Evolutionary conservation across 2,888 invertebrate genomes (phyloP).

Genomic region (Aphodius sticticus): DNA sequence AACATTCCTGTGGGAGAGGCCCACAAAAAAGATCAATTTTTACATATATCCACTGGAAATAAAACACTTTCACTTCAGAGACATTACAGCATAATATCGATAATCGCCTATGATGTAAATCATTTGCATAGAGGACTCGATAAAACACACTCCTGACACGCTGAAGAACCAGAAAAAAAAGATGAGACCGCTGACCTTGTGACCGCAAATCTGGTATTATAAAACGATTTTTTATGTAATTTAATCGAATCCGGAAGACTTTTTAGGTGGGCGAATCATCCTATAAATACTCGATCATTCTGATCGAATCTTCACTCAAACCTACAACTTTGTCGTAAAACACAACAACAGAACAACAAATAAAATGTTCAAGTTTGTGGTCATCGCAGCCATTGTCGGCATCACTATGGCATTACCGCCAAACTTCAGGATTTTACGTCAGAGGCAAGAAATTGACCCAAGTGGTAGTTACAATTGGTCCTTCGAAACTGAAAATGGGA

Average conservation of each 20-base stretch:
- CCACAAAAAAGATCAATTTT: neutral
- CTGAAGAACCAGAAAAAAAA: neutral
- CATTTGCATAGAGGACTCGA: neutral
- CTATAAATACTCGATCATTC: neutral
- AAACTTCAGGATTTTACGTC: conserved; percentile 24
- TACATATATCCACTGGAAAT: neutral
- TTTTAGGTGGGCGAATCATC: conserved; percentile 4
- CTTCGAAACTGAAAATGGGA: conserved; percentile 34
- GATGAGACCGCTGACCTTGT: neutral
- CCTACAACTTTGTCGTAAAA: neutral
- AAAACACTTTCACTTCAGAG: neutral
- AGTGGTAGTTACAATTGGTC: conserved; percentile 34
- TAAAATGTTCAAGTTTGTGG: conserved; percentile 20
- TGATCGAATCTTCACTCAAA: neutral
- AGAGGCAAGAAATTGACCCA: conserved; percentile 34
- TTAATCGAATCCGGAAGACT: conserved; percentile 19
- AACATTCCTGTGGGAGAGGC: neutral
- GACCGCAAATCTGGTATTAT: conserved; percentile 4
- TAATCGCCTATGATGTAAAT: conserved; percentile 4
- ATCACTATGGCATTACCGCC: conserved; percentile 10
- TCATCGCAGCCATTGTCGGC: conserved; percentile 16
- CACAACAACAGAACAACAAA: neutral
- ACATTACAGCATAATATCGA: neutral
- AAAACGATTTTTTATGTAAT: neutral
- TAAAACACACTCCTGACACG: neutral